Conservation (phyloP, 1,140 invertebrate genomes). For the Heliconius hewitsoni region DNA sequence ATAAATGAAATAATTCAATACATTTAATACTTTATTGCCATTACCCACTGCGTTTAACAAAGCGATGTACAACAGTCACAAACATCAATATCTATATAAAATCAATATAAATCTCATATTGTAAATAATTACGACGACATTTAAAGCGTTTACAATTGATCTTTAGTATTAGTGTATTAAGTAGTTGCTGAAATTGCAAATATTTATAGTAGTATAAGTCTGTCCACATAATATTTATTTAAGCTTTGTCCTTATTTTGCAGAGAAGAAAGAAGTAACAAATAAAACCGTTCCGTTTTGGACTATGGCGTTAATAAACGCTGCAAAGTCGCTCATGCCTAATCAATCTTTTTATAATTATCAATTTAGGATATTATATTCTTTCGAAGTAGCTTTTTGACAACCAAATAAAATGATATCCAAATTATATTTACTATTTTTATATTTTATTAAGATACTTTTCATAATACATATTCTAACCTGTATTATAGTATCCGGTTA, state of each 20-base stretch:
- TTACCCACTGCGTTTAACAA: constrained; percentile 69
- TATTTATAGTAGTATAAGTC: constrained; percentile 40
- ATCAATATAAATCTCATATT: constrained; percentile 64
- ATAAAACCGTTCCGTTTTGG: too few relatives aligned
- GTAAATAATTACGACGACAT: constrained; percentile 72
- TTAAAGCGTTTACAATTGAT: constrained; percentile 78
- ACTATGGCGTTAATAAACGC: too few relatives aligned
- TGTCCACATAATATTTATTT: constrained; percentile 24
- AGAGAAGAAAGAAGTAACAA: too few relatives aligned
- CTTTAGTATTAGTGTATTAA: constrained; percentile 47
- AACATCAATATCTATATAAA: constrained; percentile 75
- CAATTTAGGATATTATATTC: too few relatives aligned
- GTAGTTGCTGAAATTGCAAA: constrained; percentile 38
- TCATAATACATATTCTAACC: not conserved
- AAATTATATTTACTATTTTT: not conserved
- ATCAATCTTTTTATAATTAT: too few relatives aligned
- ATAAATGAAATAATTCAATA: not conserved
- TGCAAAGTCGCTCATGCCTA: too few relatives aligned
- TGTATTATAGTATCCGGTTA: not conserved
- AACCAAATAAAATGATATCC: not conserved
- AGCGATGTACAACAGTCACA: constrained; percentile 72
- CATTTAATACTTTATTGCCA: constrained; percentile 38
- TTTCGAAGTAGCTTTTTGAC: not conserved
- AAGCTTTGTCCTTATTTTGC: too few relatives aligned
- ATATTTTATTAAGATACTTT: not conserved